These are phyloP conservation scores for Rallus limicola DNA, from an alignment of 2,113 vertebrate genomes.

Conservation along the genomic window DNA sequence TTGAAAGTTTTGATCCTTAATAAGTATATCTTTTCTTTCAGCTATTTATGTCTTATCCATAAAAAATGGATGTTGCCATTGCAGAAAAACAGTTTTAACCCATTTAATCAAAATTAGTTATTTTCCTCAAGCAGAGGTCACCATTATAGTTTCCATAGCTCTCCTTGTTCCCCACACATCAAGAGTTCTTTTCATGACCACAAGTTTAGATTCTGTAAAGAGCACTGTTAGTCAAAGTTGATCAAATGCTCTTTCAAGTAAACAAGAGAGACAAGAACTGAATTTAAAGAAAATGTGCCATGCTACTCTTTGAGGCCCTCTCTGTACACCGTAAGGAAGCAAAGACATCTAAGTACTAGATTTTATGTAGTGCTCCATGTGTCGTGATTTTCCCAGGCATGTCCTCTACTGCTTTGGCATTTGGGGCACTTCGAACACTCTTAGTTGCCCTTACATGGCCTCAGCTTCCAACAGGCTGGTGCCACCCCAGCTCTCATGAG, in stretches of 20 bases:
- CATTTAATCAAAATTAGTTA: neutral
- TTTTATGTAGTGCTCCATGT: neutral
- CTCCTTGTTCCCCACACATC: neutral
- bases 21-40: neutral
- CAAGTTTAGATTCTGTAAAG: no score
- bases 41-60: neutral
- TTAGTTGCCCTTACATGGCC: fast-evolving
- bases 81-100: neutral
- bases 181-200: no score
- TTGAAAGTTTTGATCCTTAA: neutral
- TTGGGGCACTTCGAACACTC: neutral
- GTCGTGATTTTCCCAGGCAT: neutral
- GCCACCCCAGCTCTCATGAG: neutral
- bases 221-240: no score
- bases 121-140: slow-evolving; percentile 8
- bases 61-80: neutral
- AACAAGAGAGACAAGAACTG: neutral
- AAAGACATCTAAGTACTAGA: neutral
- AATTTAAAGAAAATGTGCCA: neutral
- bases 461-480: neutral
- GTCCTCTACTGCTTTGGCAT: neutral
- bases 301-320: neutral
- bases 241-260: neutral
- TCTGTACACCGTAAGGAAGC: neutral
- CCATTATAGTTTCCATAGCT: neutral